Evolutionary conservation across 64 coral and sea anemone genomes (phyloP).

Genomic region (Dendronephthya gigantea): DNA sequence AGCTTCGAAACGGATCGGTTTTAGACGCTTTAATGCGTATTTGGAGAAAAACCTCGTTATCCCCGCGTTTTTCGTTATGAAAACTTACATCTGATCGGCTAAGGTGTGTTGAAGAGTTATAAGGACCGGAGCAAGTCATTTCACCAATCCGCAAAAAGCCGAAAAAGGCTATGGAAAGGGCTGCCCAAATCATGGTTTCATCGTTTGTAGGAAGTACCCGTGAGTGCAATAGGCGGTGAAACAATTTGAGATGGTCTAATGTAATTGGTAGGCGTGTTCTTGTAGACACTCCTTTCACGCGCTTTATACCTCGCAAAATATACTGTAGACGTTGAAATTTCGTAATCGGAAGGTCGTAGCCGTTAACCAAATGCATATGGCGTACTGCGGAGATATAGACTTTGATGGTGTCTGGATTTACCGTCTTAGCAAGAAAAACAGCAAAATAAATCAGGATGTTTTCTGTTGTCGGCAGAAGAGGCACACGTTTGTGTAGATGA

Average conservation of each 20-base stretch:
- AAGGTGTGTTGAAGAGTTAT: too few species aligned
- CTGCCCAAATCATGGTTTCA: neutral
- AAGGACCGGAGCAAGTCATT: neutral
- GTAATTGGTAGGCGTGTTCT: neutral
- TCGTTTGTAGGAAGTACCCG: neutral
- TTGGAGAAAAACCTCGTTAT: too few species aligned
- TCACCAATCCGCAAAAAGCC: neutral
- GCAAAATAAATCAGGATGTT: slow-evolving; percentile 24
- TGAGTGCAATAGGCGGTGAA: neutral
- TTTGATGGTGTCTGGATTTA: slow-evolving; percentile 22
- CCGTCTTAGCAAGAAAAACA: neutral
- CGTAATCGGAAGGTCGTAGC: too few species aligned
- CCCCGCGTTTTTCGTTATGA: too few species aligned
- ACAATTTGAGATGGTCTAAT: neutral
- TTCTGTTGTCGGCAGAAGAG: slow-evolving; percentile 2
- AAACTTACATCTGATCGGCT: too few species aligned
- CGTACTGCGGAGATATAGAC: slow-evolving; percentile 2
- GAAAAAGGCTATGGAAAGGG: neutral
- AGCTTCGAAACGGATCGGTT: too few species aligned
- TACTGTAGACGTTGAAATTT: too few species aligned
- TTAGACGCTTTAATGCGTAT: too few species aligned
- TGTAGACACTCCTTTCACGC: neutral
- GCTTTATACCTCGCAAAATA: neutral
- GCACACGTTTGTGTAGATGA: neutral
- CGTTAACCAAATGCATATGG: neutral